Percentiles rank a stretch among this genome's conserved stretches.
Conservation (phyloP, 2,888 invertebrate species). For the Hyles lineata region DNA sequence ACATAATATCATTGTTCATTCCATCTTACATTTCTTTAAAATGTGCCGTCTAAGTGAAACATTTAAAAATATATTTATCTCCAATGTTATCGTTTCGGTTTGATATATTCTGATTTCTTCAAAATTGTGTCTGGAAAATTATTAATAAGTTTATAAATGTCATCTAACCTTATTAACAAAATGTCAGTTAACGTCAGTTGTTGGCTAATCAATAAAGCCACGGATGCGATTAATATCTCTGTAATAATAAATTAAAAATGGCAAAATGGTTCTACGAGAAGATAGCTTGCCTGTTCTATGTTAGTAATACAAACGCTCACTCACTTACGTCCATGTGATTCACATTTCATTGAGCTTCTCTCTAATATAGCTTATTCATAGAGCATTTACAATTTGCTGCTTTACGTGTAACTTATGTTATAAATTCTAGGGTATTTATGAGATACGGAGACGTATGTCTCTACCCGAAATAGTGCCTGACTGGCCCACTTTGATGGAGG, state of each 20-base stretch:
- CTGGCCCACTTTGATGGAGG: constrained; percentile 90
- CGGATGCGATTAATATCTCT: constrained; percentile 32
- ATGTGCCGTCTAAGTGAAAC: neutral
- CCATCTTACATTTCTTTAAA: constrained; percentile 68
- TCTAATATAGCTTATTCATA: constrained; percentile 48
- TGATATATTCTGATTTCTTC: neutral
- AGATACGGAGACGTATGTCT: constrained; percentile 88
- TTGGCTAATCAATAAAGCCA: constrained; percentile 41
- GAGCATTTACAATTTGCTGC: constrained; percentile 42
- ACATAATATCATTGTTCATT: constrained; percentile 70
- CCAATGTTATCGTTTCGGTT: neutral
- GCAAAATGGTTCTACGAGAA: constrained; percentile 58
- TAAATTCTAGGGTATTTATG: constrained; percentile 88
- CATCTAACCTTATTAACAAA: constrained; percentile 23
- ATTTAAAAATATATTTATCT: neutral
- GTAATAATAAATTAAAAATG: constrained; percentile 48
- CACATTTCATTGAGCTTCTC: constrained; percentile 48
- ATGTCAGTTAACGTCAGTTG: constrained; percentile 34
- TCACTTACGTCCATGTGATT: constrained; percentile 34
- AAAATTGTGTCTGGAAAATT: neutral
- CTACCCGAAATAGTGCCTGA: constrained; percentile 90
- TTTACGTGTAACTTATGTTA: constrained; percentile 64
- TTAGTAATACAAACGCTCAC: constrained; percentile 50
- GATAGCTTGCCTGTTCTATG: constrained; percentile 45
- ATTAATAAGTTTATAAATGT: neutral